Base-by-base conservation (phyloP, 2,888 invertebrate species). In the Dendrolimus pini region DNA sequence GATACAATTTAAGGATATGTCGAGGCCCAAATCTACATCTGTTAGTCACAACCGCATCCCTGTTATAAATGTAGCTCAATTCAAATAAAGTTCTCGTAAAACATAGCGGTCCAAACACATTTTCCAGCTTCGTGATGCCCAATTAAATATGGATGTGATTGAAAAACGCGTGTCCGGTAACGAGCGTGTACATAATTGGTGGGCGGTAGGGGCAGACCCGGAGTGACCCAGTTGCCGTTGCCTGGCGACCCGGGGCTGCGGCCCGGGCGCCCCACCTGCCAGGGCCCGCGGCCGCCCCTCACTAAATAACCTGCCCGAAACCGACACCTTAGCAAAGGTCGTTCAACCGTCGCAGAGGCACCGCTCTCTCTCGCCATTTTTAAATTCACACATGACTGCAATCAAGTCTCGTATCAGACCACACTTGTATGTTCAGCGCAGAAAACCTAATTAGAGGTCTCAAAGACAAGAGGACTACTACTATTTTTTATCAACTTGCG, bases 71-170 rank as follows among this genome's bases (percentile, higher is more conserved):
- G 66, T 74, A 76, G 71, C 69, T 69, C 68, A 72, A 75, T 75
- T 74, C 77, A 77, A 78, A 81, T 77, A 76, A 80, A 83, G 77
- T 78, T 79, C 75, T 72, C 75, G 77, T 84, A 80, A 84, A 87
- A 84, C 82, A 83, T 80, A 81, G 80, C 77, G 79, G 81, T 82
- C 79, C 80, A 82, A 84, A 89, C 80, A 88, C 80, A 88, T 87
- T 89, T 89, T 82, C 80, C 84, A 84, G 88, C 82, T 80, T 83
- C 80, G 83, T 83, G 88, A 87, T 86, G 88, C 87, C 89, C 90
- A 90, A 90, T 90, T 90, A 90, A 90, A 89, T 90, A 90, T 89
- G 90, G 88, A 90, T 90, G 89, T 89, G 90, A 90, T 90, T 89
- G 90, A 90, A 90, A 90, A 90, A 90, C 90, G 90, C 89, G 89